Evolutionary conservation across 1,140 invertebrate genomes (phyloP).

Genomic region (Sweltsa coloradensis): DNA sequence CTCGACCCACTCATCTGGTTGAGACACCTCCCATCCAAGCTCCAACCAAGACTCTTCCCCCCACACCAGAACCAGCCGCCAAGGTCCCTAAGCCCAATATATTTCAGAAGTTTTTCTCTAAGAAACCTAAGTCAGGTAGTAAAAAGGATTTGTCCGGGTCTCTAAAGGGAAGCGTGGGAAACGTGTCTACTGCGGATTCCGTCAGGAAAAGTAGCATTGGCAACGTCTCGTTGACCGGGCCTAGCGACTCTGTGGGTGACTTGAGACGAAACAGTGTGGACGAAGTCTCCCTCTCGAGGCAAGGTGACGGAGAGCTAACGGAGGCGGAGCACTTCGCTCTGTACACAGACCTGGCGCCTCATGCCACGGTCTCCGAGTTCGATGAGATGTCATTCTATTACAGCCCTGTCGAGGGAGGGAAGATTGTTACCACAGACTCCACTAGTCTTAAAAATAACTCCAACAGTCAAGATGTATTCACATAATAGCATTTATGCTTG

Average conservation of each 20-base stretch:
- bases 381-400: slow-evolving; percentile 79
- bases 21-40: slow-evolving; percentile 15
- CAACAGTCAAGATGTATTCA: slow-evolving; percentile 11
- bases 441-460: slow-evolving; percentile 10
- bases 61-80: slow-evolving; percentile 29
- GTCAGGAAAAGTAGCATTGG: slow-evolving; percentile 1
- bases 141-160: slow-evolving; percentile 1
- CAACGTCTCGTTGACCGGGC: neutral
- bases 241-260: slow-evolving; percentile 15
- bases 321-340: slow-evolving; percentile 78
- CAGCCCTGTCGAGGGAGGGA: slow-evolving; percentile 64
- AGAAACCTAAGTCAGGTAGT: slow-evolving; percentile 9
- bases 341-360: slow-evolving; percentile 69
- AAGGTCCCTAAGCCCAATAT: slow-evolving; percentile 45
- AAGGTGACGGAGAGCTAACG: slow-evolving; percentile 45
- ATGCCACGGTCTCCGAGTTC: slow-evolving; percentile 72
- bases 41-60: slow-evolving; percentile 30
- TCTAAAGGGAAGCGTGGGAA: neutral
- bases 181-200: too few relatives aligned
- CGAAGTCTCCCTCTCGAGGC: neutral
- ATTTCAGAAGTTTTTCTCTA: slow-evolving; percentile 51
- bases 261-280: neutral
- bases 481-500: slow-evolving; percentile 9
- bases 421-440: slow-evolving; percentile 34
- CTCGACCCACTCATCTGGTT: slow-evolving; percentile 2